Evolutionary conservation across 2,888 invertebrate genomes (phyloP), one percentile per base, ranked within the genome.

Genomic region (Xestia sexstrigata): DNA sequence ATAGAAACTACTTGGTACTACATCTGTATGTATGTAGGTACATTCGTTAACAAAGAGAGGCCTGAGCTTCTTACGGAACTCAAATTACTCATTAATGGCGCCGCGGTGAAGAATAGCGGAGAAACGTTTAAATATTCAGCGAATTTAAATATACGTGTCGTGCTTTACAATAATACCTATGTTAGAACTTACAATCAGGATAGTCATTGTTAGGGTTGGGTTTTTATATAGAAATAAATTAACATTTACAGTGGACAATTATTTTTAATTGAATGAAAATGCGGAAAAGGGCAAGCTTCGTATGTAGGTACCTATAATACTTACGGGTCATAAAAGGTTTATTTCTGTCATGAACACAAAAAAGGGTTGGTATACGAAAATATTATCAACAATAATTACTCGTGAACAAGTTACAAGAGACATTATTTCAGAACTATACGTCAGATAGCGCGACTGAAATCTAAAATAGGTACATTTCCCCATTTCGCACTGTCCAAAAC

Each of bases 401-500:
- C 26, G 17, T 63, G 52, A 80, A 67, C 52, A 62, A 79, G 55
- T 23, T 35, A 52, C 62, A 62, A 78, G 76, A 78, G 60, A 86
- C 80, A 76, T 78, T 76, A 70, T 78, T 82, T 74, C 71, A 72
- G 66, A 70, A 73, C 66, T 76, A 70, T 79, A 72, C 68, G 72
- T 83, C 58, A 86, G 81, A 86, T 82, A 78, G 70, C 73, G 65
- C 47, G 58, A 58, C 82, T 84, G 85, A 89, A 87, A 88, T 88
- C 86, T 90, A 86, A 90, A 92, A 92, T 90, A 69, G 23, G 52
- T 73, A 91, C 90, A 90, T 91, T 92, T 89, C 88, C 89, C 86
- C 89, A 87, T 93, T 92, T 92, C 88, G 89, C 86, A 87, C 86
- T 89, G 91, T 91, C 93, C 91, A 91, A 92, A 93, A 93, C 91